Percentiles rank a stretch among this genome's conserved stretches.
Evolutionary conservation across 2,888 invertebrate genomes (phyloP).

Genomic region (Agrotis ipsilon): DNA sequence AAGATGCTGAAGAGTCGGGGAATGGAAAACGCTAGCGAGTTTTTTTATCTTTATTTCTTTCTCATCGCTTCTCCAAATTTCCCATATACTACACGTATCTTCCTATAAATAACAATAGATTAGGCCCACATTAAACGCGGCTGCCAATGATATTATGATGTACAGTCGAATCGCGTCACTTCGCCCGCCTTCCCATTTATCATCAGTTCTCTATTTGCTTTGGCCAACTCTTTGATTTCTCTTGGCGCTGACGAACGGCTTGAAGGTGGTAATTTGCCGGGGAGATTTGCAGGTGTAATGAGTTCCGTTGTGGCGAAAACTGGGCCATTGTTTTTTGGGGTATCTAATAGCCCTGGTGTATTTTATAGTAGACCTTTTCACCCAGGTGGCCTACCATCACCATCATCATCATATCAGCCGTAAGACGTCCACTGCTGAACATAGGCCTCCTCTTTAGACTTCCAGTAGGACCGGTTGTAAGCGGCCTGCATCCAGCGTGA

Average conservation of each 20-base stretch:
- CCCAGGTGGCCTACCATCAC: no score
- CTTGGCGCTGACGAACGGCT: conserved; percentile 37
- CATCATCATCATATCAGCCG: no score
- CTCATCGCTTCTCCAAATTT: not conserved
- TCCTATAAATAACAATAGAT: conserved; percentile 78
- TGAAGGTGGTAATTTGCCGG: conserved; percentile 49
- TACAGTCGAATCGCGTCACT: conserved; percentile 59
- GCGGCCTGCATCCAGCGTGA: no score
- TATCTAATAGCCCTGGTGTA: no score
- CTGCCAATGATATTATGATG: conserved; percentile 77
- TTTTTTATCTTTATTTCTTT: not conserved
- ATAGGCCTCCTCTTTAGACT: no score
- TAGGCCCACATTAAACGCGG: conserved; percentile 70
- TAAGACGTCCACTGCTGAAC: no score
- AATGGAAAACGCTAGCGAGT: no score
- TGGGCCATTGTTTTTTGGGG: not conserved
- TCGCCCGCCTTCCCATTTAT: conserved; percentile 46
- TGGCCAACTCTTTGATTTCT: conserved; percentile 62
- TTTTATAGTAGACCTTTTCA: no score
- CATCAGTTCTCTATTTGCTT: conserved; percentile 60
- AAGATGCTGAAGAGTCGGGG: no score
- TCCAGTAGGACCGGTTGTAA: no score
- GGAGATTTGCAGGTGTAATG: conserved; percentile 31
- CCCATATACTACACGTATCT: conserved; percentile 49
- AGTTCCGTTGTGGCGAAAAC: not conserved